Percentiles rank a stretch among this genome's conserved stretches.
phyloP scores from a whole-genome alignment of 2,113 vertebrate genomes.

The Oryzias curvinotus region DNA sequence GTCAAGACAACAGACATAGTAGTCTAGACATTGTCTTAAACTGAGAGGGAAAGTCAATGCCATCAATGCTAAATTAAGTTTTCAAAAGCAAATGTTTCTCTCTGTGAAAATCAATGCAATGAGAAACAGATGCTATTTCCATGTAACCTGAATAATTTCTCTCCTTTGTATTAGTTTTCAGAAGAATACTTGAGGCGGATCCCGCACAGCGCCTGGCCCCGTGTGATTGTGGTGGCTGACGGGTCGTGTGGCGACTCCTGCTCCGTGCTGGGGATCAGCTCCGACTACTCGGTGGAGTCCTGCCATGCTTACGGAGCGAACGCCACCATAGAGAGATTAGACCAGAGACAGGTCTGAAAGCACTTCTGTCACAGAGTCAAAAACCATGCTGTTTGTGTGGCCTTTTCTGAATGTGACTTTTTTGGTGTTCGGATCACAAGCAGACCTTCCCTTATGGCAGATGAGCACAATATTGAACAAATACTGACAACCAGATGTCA shows the following conservation, averaged over 20 bases:
- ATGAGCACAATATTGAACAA: too few relatives aligned
- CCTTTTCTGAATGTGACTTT: too few relatives aligned
- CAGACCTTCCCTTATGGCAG: too few relatives aligned
- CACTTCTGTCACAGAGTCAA: too few relatives aligned
- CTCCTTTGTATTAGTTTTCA: slow-evolving; percentile 59
- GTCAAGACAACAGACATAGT: too few relatives aligned
- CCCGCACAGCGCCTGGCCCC: slow-evolving; percentile 59
- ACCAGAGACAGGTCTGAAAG: slow-evolving; percentile 75
- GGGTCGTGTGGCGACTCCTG: slow-evolving; percentile 78
- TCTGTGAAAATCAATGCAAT: background rate
- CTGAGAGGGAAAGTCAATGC: too few relatives aligned
- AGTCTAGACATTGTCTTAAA: too few relatives aligned
- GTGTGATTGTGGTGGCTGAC: slow-evolving; percentile 75
- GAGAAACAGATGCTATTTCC: background rate
- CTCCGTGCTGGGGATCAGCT: slow-evolving; percentile 76
- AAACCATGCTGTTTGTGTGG: too few relatives aligned
- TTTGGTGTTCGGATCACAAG: too few relatives aligned
- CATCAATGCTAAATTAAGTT: too few relatives aligned
- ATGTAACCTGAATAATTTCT: background rate
- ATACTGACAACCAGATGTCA: too few relatives aligned
- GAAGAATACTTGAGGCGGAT: slow-evolving; percentile 75
- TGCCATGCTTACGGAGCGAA: slow-evolving; percentile 78
- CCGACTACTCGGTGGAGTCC: slow-evolving; percentile 75
- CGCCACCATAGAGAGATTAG: slow-evolving; percentile 73
- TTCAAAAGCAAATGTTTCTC: too few relatives aligned